Base-by-base conservation (phyloP, 2,888 invertebrate species). In the Onchidella celtica region DNA sequence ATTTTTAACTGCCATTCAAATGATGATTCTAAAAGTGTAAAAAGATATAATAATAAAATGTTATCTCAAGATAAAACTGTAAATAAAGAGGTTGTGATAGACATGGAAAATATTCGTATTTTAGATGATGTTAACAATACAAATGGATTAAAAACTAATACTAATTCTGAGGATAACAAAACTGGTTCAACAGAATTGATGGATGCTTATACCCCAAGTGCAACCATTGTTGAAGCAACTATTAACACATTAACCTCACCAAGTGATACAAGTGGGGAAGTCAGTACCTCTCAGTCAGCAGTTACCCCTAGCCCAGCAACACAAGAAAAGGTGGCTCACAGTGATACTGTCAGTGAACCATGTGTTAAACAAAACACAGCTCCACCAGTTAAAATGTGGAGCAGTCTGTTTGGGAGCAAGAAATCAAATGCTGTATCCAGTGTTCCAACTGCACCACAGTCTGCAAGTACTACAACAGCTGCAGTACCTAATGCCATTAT, bases 331-430 rank as follows among this genome's bases (percentile, higher is more conserved):
- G 4, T n/a, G 1, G 9, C 73, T 24, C 11, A 61, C 9, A 63
- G n/a, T 17, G 14, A 40, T 47, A 36, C 29, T 57, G 6, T 34
- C 6, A 11, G 34, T 32, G 40, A 65, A 3, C 3, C 32, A 9
- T 40, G 21, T 29, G 11, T 11, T 0, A 32, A n/a, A 21, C 17
- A 40, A 29, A 29, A 38, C 3, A 3, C 61, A 32, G 55, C 38
- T 3, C 69, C 78, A 29, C 70, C 79, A 34, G 24, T 21, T 57
- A 81, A 76, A 76, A 76, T 70, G 70, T 81, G 81, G 81, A 81
- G 81, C 34, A 81, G 81, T 36, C 63, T 81, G 65, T 81, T 81
- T 63, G 81, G 76, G 36, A 80, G 38, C 36, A 63, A 66, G 4
- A 66, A 68, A 36, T 32, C 69, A 27, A 40, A 61, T 32, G 34